Percentiles rank a stretch among this genome's conserved stretches.
Evolutionary conservation across 2,888 invertebrate species (phyloP).

Genomic region (Eupsilia transversa): DNA sequence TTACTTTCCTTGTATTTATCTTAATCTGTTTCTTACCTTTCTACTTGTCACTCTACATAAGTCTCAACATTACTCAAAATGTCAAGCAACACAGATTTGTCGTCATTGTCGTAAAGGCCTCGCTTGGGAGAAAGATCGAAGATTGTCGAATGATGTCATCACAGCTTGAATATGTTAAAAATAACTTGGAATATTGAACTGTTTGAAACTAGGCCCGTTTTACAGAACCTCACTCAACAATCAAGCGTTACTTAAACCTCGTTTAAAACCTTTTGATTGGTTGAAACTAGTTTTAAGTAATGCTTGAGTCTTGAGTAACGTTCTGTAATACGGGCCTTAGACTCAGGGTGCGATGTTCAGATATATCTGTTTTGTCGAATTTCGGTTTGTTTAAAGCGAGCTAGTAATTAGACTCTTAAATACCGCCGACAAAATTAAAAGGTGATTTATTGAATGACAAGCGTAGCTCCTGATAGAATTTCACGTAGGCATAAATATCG

Average conservation of each 20-base stretch:
- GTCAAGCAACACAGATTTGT: neutral
- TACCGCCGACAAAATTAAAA: neutral
- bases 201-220: no score
- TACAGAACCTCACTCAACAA: no score
- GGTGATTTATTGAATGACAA: neutral
- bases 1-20: neutral
- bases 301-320: no score
- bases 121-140: slow-evolving; percentile 3
- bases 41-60: neutral
- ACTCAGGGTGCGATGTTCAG: slow-evolving; percentile 16
- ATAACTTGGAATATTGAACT: slow-evolving; percentile 27
- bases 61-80: no score
- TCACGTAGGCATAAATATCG: neutral
- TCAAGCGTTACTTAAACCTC: no score
- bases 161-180: slow-evolving; percentile 15
- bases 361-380: slow-evolving; percentile 5
- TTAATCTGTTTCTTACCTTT: neutral
- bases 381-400: slow-evolving; percentile 1
- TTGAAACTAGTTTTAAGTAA: no score
- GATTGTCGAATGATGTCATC: slow-evolving; percentile 24
- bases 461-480: neutral
- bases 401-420: neutral
- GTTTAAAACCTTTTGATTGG: no score
- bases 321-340: no score
- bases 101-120: neutral